Evolutionary conservation across 1,140 invertebrate genomes (phyloP).

Genomic region (Euwallacea similis): DNA sequence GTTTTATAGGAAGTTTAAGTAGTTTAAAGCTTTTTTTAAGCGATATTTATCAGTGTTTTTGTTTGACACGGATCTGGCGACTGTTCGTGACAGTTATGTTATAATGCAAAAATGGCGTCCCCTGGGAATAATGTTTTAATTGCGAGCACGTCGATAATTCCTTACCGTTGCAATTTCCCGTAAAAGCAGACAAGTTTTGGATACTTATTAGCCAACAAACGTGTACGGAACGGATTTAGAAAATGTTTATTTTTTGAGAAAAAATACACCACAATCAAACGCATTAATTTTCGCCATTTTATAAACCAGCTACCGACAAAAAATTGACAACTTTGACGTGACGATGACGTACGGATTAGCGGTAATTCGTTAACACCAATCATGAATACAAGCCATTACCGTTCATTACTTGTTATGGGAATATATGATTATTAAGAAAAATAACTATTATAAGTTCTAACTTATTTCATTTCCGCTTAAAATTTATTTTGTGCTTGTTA

Average conservation of each 20-base stretch:
- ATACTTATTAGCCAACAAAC: background rate
- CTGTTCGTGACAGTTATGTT: conserved; percentile 33
- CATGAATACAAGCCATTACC: background rate
- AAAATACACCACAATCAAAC: conserved; percentile 40
- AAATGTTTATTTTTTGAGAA: conserved; percentile 28
- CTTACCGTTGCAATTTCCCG: background rate
- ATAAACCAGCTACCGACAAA: background rate
- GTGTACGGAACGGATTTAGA: conserved; percentile 14
- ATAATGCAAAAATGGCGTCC: conserved; percentile 36
- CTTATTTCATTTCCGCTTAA: too few species aligned
- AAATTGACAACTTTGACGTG: background rate
- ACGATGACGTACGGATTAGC: too few species aligned
- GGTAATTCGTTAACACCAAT: background rate
- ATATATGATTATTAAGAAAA: too few species aligned
- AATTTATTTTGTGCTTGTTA: too few species aligned
- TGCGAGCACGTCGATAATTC: conserved; percentile 20
- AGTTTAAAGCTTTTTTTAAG: too few species aligned
- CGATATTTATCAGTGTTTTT: conserved; percentile 14
- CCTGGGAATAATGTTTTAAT: conserved; percentile 4
- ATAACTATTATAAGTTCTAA: too few species aligned
- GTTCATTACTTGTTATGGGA: too few species aligned
- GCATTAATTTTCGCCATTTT: conserved; percentile 28
- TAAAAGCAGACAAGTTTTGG: conserved; percentile 5
- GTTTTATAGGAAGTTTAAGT: too few species aligned
- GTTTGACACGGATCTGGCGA: conserved; percentile 28